Evolutionary conservation across 1,140 invertebrate species (phyloP).

Genomic region (Homalodisca vitripennis): DNA sequence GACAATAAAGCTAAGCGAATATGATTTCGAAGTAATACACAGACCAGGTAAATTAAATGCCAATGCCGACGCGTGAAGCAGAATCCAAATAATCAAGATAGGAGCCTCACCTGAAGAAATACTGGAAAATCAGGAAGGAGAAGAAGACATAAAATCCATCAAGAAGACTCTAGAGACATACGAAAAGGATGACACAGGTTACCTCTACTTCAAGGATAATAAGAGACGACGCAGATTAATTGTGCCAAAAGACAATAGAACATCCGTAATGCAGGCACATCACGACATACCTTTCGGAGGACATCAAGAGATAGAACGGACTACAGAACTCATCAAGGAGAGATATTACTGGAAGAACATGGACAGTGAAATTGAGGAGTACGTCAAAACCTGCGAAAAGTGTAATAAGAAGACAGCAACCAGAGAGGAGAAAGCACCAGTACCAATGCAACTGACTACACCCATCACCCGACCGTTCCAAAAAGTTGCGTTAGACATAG

Average conservation of each 20-base stretch:
- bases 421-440: constrained; percentile 23
- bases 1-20: background rate
- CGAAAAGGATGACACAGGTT: too few species aligned
- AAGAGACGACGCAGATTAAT: background rate
- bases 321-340: constrained; percentile 19
- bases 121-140: background rate
- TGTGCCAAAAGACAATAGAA: background rate
- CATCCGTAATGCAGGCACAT: background rate
- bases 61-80: background rate
- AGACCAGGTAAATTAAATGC: background rate
- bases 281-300: background rate
- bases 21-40: background rate
- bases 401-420: constrained; percentile 37
- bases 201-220: too few species aligned
- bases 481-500: constrained; percentile 45
- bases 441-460: constrained; percentile 6
- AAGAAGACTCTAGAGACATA: background rate
- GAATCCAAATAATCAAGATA: constrained; percentile 4
- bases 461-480: constrained; percentile 39
- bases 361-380: constrained; percentile 34
- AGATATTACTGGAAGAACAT: constrained; percentile 39
- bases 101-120: background rate
- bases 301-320: background rate
- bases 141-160: background rate
- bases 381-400: constrained; percentile 30